phyloP scores from a whole-genome alignment of 2,888 invertebrate species.

The Cephus runcator region DNA sequence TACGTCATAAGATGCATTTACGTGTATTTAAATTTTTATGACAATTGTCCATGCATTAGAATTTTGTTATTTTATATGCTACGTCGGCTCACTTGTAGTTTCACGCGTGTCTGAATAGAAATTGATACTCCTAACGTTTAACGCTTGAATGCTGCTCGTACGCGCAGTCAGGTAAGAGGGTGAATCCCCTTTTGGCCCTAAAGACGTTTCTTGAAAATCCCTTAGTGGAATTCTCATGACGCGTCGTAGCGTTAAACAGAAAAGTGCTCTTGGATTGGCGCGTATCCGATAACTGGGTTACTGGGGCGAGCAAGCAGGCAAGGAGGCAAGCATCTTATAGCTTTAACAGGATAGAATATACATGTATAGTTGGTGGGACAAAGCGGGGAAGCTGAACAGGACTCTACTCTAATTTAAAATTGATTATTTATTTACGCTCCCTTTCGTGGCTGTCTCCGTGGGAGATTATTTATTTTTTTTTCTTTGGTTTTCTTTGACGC shows the following conservation, averaged over 20 bases:
- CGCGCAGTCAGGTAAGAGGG: not conserved
- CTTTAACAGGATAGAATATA: slow-evolving; percentile 24
- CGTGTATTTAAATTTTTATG: not conserved
- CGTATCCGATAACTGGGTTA: slow-evolving; percentile 38
- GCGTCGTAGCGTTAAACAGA: slow-evolving; percentile 8
- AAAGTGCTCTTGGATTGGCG: slow-evolving; percentile 21
- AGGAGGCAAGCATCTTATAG: slow-evolving; percentile 24
- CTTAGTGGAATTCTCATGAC: not conserved
- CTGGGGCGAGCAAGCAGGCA: slow-evolving; percentile 31
- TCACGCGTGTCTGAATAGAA: not conserved
- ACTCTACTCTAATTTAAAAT: not conserved
- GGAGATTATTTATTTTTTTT: not conserved
- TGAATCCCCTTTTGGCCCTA: not conserved
- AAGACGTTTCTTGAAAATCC: not conserved
- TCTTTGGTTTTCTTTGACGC: not conserved
- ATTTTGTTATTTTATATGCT: not conserved
- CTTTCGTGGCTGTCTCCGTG: not conserved
- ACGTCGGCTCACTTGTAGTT: not conserved
- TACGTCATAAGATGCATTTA: not conserved
- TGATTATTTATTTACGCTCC: not conserved
- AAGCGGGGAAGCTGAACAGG: not conserved
- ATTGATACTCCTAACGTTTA: not conserved
- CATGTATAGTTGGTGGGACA: not conserved
- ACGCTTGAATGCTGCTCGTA: not conserved
- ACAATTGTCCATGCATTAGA: too few relatives aligned